Evolutionary conservation across 2,888 invertebrate species (phyloP).

Genomic region (Nomada fucata): DNA sequence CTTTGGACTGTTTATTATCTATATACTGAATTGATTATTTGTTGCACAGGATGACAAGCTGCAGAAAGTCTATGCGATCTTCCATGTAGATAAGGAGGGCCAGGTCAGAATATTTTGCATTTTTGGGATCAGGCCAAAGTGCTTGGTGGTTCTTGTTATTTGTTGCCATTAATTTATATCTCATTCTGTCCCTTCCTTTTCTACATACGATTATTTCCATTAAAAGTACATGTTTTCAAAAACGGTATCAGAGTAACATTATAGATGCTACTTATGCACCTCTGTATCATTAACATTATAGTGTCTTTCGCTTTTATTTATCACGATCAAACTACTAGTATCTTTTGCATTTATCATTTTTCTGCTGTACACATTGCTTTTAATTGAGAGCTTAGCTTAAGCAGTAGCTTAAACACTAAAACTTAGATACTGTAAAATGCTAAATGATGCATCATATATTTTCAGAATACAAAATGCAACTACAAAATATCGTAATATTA

Average conservation of each 20-base stretch:
- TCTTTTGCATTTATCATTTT: background rate
- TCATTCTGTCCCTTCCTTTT: constrained; percentile 74
- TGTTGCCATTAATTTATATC: constrained; percentile 58
- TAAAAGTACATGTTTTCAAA: constrained; percentile 10
- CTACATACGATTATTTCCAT: constrained; percentile 55
- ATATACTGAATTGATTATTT: constrained; percentile 76
- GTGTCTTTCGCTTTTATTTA: constrained; percentile 21
- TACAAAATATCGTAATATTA: background rate
- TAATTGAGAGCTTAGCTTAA: background rate
- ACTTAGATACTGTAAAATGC: background rate
- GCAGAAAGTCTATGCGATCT: constrained; percentile 84
- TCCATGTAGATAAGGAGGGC: constrained; percentile 84
- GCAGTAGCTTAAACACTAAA: background rate
- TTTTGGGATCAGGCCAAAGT: constrained; percentile 72
- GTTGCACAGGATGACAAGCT: constrained; percentile 84
- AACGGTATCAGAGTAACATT: constrained; percentile 16
- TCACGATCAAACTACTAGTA: constrained; percentile 9
- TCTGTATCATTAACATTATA: constrained; percentile 15
- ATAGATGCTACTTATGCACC: constrained; percentile 25
- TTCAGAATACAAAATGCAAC: background rate
- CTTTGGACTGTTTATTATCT: constrained; percentile 55
- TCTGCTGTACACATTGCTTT: constrained; percentile 16
- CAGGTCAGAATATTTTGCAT: constrained; percentile 83
- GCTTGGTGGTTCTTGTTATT: constrained; percentile 60
- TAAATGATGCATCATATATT: background rate